These are phyloP conservation scores for Copsychus sechellarum DNA, from an alignment of 2,113 vertebrate genomes.

Conservation along the genomic window DNA sequence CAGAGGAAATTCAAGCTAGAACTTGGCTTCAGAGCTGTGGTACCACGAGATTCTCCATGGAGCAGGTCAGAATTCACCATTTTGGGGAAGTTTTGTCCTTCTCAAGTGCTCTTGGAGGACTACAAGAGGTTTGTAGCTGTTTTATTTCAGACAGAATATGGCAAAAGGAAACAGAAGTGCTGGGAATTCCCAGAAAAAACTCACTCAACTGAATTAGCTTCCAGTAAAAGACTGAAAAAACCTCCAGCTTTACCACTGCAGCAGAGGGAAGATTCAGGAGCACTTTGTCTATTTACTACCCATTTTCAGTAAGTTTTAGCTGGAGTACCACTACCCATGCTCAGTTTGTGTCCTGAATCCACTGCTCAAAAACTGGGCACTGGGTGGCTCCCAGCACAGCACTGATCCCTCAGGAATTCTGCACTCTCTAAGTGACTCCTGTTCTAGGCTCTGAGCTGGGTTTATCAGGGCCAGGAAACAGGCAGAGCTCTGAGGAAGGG, in stretches of 20 bases:
- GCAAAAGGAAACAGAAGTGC: not conserved
- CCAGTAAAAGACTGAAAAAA: not conserved
- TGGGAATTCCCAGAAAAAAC: not conserved
- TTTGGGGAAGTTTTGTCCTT: not conserved
- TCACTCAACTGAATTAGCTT: not conserved
- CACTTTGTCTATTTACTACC: not conserved
- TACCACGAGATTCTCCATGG: too few relatives aligned
- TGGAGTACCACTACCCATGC: not conserved
- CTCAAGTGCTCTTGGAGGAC: not conserved
- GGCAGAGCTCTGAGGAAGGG: not conserved
- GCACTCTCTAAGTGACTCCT: not conserved
- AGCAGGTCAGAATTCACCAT: not conserved
- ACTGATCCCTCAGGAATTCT: not conserved
- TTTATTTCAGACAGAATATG: not conserved
- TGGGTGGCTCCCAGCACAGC: not conserved
- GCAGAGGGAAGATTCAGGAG: not conserved
- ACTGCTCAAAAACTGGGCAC: not conserved
- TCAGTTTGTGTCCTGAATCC: not conserved
- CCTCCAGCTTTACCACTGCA: not conserved
- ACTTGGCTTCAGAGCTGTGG: not conserved
- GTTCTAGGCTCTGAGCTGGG: not conserved
- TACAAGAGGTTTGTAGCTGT: not conserved
- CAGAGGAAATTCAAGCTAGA: accelerated
- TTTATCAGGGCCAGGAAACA: not conserved
- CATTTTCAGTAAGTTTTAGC: not conserved